Percentiles rank a stretch among this genome's conserved stretches.
Evolutionary conservation across 2,113 vertebrate genomes (phyloP).

Genomic region (Motacilla tschutschensis): DNA sequence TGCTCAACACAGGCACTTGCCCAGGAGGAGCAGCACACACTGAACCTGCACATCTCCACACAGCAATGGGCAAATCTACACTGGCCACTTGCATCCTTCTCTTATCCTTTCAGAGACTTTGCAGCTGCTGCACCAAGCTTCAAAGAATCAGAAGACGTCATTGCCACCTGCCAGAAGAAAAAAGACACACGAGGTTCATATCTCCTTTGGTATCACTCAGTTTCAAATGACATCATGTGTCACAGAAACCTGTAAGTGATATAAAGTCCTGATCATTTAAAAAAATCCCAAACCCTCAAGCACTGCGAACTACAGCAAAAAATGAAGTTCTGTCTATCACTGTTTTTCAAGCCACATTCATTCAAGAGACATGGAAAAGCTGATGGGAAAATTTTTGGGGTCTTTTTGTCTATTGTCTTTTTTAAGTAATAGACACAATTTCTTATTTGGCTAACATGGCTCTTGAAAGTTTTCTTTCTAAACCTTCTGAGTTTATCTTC

Average conservation of each 20-base stretch:
- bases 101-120: background rate
- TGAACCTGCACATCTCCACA: background rate
- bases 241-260: rapidly evolving
- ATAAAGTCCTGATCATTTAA: rapidly evolving
- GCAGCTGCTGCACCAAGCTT: background rate
- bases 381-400: rapidly evolving
- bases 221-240: rapidly evolving
- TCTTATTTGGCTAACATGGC: background rate
- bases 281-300: background rate
- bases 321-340: rapidly evolving
- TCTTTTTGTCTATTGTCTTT: background rate
- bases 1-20: background rate
- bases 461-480: background rate
- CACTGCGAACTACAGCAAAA: background rate
- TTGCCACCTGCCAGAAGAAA: background rate
- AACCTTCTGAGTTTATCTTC: background rate
- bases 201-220: background rate
- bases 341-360: background rate
- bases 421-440: background rate
- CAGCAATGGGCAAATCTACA: background rate
- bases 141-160: background rate
- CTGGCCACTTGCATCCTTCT: background rate
- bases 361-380: background rate
- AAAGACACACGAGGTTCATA: background rate
- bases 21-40: rapidly evolving